Percentiles rank a stretch among this genome's conserved stretches.
Conservation (phyloP, 2,113 vertebrate genomes). For the Thryonomys swinderianus region DNA sequence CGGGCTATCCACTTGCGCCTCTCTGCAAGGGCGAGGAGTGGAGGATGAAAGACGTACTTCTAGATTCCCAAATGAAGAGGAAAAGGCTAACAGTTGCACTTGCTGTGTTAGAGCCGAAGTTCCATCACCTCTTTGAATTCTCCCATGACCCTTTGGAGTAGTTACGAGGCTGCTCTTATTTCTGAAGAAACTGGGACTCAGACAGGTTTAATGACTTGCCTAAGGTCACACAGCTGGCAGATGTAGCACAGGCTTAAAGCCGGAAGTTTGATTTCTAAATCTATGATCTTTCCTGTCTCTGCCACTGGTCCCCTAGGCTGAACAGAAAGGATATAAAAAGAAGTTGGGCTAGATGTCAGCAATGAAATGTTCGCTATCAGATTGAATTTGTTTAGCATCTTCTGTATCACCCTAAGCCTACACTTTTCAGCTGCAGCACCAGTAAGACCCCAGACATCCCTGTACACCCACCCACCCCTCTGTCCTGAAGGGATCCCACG, state of each 20-base stretch:
- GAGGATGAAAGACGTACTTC: not conserved
- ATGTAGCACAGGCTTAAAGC: not conserved
- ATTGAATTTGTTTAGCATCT: not conserved
- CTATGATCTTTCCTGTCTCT: not conserved
- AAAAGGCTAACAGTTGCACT: not conserved
- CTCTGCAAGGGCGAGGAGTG: not conserved
- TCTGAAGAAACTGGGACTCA: not conserved
- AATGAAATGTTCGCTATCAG: not conserved
- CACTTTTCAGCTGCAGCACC: not conserved
- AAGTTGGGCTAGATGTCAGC: not conserved
- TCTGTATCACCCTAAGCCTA: not conserved
- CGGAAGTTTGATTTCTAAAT: not conserved
- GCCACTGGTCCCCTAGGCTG: not conserved
- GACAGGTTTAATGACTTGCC: not conserved
- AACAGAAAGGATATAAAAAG: not conserved
- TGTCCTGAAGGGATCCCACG: not conserved
- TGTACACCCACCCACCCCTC: rapidly evolving
- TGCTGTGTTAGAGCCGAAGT: not conserved
- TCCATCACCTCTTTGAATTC: not conserved
- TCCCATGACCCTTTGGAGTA: not conserved
- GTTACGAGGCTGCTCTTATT: not conserved
- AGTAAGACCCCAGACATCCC: not conserved
- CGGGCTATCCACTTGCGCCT: not conserved
- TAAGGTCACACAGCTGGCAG: not conserved
- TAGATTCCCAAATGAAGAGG: not conserved